phyloP scores from a whole-genome alignment of 2,888 invertebrate genomes.

The Zaprionus bogoriensis region DNA sequence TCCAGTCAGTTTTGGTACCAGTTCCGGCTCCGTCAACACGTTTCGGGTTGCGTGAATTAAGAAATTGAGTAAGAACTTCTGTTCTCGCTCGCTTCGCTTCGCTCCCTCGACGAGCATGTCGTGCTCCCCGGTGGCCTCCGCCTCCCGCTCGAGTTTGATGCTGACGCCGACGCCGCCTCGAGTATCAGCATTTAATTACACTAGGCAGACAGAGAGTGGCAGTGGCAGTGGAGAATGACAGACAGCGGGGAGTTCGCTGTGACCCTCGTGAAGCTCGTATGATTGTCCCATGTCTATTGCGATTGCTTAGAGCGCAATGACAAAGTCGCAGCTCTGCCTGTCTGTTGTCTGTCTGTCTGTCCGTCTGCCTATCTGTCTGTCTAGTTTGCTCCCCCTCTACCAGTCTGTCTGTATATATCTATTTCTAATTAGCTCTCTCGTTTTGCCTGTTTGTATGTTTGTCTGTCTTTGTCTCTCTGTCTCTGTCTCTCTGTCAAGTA shows the following conservation, averaged over 20 bases:
- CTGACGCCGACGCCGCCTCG: constrained; percentile 31
- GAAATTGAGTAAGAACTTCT: constrained; percentile 67
- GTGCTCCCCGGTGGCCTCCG: neutral
- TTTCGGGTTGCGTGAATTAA: constrained; percentile 68
- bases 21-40: constrained; percentile 60
- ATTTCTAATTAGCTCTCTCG: too few relatives aligned
- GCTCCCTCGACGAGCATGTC: neutral
- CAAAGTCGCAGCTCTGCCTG: too few relatives aligned
- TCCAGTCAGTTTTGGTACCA: constrained; percentile 13
- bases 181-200: constrained; percentile 73
- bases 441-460: too few relatives aligned
- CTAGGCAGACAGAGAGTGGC: constrained; percentile 1
- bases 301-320: too few relatives aligned
- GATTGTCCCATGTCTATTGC: too few relatives aligned
- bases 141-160: constrained; percentile 21
- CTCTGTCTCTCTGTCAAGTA: too few relatives aligned
- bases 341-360: constrained; percentile 1
- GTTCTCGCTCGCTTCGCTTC: neutral
- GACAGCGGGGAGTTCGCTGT: neutral
- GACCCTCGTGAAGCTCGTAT: too few relatives aligned
- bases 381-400: too few relatives aligned
- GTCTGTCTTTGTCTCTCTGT: too few relatives aligned
- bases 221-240: neutral
- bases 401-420: too few relatives aligned
- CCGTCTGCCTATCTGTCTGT: neutral